Evolutionary conservation across 2,797 vertebrate species (phyloP), one percentile per base, ranked within the genome.

Genomic region (Gymnoscopelus microlampas): DNA sequence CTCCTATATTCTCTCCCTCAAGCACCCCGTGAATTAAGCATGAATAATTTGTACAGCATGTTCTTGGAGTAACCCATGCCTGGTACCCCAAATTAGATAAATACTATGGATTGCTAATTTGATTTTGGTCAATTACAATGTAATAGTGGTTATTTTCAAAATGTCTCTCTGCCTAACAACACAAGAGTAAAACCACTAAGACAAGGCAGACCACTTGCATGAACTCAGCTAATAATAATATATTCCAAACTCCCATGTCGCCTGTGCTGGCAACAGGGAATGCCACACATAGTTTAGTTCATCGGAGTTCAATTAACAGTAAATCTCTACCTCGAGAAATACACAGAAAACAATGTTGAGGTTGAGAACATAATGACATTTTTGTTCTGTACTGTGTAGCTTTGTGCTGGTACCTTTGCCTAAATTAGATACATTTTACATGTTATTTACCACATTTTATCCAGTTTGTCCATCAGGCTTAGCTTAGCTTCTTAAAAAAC

Each of bases 281-380:
- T 49, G 50, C 32, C 12, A 59, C 60, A n/a, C n/a, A n/a, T n/a
- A 61, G 50, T 68, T 75, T 44, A 24, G 35, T 80, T 80, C 77
- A 80, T 75, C 70, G 66, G 54, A 69, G 66, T 55, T 55, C 15
- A 50, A 79, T 80, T 78, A 85, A 85, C 80, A 88, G 54, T 74
- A 32, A 66, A 66, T 75, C 54, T 68, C 65, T 82, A 71, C 82
- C 76, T 79, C 70, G 85, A 72, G 63, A 67, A 75, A 61, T 70
- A 67, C 63, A 70, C 32, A 48, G 61, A 82, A 73, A 68, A 60
- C 70, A 44, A 53, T 75, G 77, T 82, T 88, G 85, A 73, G 59
- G 32, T 47, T 81, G 47, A 13, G 26, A 1, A n/a, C 58, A 29
- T 13, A 32, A 69, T 55, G 79, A 79, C 68, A 66, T 51, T 15